Percentiles rank a stretch among this genome's conserved stretches.
These are phyloP conservation scores for Apostichopus californicus DNA, from an alignment of 35 echinoderm and acorn worm species.

Conservation along the genomic window DNA sequence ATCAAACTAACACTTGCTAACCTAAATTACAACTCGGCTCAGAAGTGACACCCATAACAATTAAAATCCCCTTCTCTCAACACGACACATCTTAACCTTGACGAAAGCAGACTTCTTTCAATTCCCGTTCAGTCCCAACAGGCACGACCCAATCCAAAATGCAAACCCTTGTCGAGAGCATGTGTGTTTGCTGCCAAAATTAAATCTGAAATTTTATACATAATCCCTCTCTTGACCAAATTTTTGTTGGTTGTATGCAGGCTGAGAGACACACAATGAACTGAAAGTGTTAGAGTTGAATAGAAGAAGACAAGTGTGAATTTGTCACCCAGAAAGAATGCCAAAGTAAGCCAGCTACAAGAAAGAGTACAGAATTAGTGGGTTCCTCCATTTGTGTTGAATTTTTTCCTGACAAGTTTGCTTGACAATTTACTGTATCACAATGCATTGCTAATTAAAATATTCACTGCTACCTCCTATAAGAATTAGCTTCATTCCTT, in stretches of 20 bases:
- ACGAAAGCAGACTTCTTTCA: slow-evolving; percentile 1
- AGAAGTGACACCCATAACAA: background rate
- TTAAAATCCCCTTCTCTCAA: slow-evolving; percentile 14
- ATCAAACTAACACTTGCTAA: slow-evolving; percentile 37
- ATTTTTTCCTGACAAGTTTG: too few species aligned
- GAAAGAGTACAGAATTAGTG: too few species aligned
- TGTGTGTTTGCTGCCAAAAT: slow-evolving; percentile 42
- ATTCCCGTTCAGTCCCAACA: slow-evolving; percentile 13
- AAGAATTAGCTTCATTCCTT: too few species aligned
- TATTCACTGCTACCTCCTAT: too few species aligned
- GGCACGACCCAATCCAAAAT: slow-evolving; percentile 10
- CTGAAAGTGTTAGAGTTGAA: background rate
- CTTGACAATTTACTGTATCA: too few species aligned
- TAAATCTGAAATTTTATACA: slow-evolving; percentile 51
- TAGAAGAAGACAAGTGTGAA: too few species aligned
- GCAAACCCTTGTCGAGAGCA: background rate
- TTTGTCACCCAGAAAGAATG: too few species aligned
- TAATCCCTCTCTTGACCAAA: slow-evolving; percentile 47
- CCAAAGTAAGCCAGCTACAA: too few species aligned
- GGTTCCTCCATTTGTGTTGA: too few species aligned
- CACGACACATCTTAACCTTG: slow-evolving; percentile 21
- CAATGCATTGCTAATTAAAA: too few species aligned
- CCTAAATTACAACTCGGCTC: slow-evolving; percentile 17
- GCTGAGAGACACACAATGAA: background rate
- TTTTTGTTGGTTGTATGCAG: slow-evolving; percentile 21